These are phyloP conservation scores for Drosophila picticornis DNA, from an alignment of 2,888 invertebrate genomes.

Conservation along the genomic window DNA sequence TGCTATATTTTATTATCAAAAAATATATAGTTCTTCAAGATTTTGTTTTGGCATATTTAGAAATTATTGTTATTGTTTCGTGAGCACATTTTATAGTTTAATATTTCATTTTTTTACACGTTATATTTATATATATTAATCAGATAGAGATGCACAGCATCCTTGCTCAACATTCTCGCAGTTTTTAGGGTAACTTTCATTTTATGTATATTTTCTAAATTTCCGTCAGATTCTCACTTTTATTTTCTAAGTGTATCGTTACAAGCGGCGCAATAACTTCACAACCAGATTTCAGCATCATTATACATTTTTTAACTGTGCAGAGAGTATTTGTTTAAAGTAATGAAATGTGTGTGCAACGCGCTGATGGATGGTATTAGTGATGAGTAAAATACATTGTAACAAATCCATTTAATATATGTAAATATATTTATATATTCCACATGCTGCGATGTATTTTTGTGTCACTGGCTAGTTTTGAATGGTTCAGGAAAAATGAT, in stretches of 20 bases:
- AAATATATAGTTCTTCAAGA: no score
- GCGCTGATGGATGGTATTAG: neutral
- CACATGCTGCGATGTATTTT: neutral
- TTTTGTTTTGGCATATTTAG: no score
- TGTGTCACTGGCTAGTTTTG: neutral
- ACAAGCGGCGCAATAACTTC: constrained; percentile 4
- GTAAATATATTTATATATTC: neutral
- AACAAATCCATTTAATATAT: neutral
- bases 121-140: no score
- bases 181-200: neutral
- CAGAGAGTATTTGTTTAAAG: neutral
- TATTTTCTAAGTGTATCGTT: neutral
- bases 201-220: neutral
- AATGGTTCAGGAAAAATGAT: neutral
- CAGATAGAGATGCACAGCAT: neutral
- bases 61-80: no score
- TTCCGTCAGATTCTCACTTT: neutral
- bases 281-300: constrained; percentile 44
- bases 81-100: no score
- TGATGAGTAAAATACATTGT: neutral
- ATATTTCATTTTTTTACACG: no score
- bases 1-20: no score
- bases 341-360: neutral
- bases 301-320: constrained; percentile 14
- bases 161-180: neutral